phyloP scores from a whole-genome alignment of 2,797 vertebrate species.

The Micromesistius poutassou region DNA sequence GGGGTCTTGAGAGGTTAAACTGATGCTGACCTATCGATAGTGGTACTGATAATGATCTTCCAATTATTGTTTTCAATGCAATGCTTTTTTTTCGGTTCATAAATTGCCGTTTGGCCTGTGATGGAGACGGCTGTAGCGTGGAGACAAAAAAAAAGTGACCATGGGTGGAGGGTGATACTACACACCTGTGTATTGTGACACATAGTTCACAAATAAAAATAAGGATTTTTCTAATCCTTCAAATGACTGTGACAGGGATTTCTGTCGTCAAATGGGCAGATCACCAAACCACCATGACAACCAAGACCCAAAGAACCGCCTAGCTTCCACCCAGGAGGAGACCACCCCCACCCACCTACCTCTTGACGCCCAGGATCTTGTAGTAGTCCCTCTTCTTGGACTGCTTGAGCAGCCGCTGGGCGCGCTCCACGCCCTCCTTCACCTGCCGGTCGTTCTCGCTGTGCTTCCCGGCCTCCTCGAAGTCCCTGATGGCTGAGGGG shows the following conservation, averaged over 20 bases:
- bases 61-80: neutral
- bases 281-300: neutral
- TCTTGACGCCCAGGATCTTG: slow-evolving; percentile 97
- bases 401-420: slow-evolving; percentile 91
- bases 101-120: neutral
- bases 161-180: neutral
- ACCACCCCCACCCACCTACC: slow-evolving; percentile 65
- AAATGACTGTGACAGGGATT: slow-evolving; percentile 3
- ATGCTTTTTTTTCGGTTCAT: neutral
- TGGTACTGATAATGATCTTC: no score
- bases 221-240: neutral
- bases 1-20: no score
- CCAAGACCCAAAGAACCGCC: neutral
- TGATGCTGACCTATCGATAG: no score
- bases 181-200: neutral
- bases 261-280: neutral
- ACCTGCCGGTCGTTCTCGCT: slow-evolving; percentile 91
- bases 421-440: slow-evolving; percentile 90
- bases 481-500: slow-evolving; percentile 87
- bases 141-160: neutral
- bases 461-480: slow-evolving; percentile 85
- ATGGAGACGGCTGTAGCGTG: no score
- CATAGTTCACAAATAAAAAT: neutral
- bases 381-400: slow-evolving; percentile 96
- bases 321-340: no score